Base-by-base conservation (phyloP, 2,888 invertebrate species). In the Hemistola chrysoprasaria region DNA sequence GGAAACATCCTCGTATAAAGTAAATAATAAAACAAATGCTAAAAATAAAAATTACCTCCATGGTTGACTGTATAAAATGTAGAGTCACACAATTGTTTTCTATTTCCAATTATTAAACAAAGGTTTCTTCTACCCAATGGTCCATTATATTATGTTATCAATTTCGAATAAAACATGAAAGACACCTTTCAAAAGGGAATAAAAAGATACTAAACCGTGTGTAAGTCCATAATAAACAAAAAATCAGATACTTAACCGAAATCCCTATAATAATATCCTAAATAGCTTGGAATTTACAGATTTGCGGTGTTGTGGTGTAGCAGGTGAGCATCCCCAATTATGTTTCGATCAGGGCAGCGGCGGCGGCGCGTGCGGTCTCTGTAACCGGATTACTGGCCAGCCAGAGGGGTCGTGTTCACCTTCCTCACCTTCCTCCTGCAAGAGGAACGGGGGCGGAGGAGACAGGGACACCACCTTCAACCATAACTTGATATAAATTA, bases 291-390 rank as follows among this genome's bases (percentile, higher is more conserved):
- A 29, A 34, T 63, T 58, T 63, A 56, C 58, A 64, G 56, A 47
- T 53, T 47, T 63, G 63, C 56, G 70, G 65, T 64, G 54, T 16
- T 16, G 16, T 16, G 59, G 65, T 62, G 4, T 16, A 16, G 16
- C 73, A 79, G 78, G 77, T 80, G 72, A 77, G 67, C 65, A 65
- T 65, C 71, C 67, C 69, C 81, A 84, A 85, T 85, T 86, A 85
- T 59, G 67, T 77, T 79, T 80, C 81, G 82, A 86, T 85, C 79
- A 81, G 74, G 57, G 58, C 65, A 56, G 55, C 42, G 61, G 59
- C 68, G 65, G 50, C 65, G 65, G 72, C 80, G 80, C 69, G 71
- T 77, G 78, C 71, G 77, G 80, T 75, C 64, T 64, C 65, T 66
- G 62, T 84, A 86, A 85, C 75, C 64, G 66, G 78, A 86, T 86